Base-by-base conservation (phyloP, 2,797 vertebrate genomes). In the Leucoraja ocellata region DNA sequence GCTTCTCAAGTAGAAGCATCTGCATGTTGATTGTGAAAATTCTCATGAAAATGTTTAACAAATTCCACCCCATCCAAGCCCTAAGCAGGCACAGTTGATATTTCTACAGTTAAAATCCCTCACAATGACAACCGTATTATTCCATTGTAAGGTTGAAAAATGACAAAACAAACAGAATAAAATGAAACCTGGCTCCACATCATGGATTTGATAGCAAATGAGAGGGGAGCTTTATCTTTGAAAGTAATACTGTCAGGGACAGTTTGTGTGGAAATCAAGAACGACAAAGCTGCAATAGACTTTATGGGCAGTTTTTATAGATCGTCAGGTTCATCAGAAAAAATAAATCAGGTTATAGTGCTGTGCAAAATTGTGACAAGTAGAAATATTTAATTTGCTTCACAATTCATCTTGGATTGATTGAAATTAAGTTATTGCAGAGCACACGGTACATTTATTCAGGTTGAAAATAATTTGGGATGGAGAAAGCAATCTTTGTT, bases 171-270 rank as follows among this genome's bases (percentile, higher is more conserved):
- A 63, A 86, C 7, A 86, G 63, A 88, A 88, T 36, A 68, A 18
- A 65, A 32, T 18, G 84, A 68, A 88, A 36, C 36, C 61, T 68
- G 32, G 61, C 7, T 3, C 16, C 32, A 88, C 36, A 36, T n/a
- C 68, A 88, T 32, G n/a, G n/a, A 68, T 68, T 36, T 88, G 84
- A 63, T 63, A 88, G 84, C n/a, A 88, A 88, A 68, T 88, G 63
- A 36, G n/a, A 36, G 84, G 10, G 18, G 11, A 36, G 83, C 14
- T n/a, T 63, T 84, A 16, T 36, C 18, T 16, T 65, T 65, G 61
- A 32, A 68, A 65, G 61, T 32, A 63, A 88, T 68, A 4, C n/a
- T 88, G 84, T 68, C 63, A 65, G 84, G 84, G n/a, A 1, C 84
- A 88, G 4, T 65, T 88, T 88, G 28, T 88, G 61, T 8, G 28